A percentile compares a stretch with the other conserved stretches of the same genome.
These are phyloP conservation scores for Eupithecia pulchellata DNA, from an alignment of 2,888 invertebrate genomes.

Conservation along the genomic window DNA sequence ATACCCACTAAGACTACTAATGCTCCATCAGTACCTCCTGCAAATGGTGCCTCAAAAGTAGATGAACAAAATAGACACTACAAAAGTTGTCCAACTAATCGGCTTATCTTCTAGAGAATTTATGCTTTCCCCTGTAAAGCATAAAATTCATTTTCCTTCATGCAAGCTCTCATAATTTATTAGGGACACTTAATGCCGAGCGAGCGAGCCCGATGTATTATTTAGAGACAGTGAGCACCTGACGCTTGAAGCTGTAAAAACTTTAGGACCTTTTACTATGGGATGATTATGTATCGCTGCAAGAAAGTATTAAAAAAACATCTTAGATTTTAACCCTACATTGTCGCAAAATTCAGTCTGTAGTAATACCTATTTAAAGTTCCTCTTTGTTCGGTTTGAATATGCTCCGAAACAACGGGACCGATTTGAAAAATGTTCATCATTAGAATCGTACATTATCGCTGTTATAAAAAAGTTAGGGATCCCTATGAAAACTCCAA, in stretches of 20 bases:
- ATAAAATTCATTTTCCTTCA: conserved; percentile 16
- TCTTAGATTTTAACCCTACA: too few species aligned
- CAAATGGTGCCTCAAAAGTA: neutral
- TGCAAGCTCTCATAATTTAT: conserved; percentile 58
- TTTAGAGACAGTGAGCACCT: conserved; percentile 59
- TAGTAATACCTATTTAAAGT: too few species aligned
- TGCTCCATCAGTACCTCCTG: neutral
- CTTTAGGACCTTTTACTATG: conserved; percentile 7
- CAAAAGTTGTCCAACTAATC: conserved; percentile 4
- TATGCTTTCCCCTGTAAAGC: neutral
- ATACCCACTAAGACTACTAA: neutral
- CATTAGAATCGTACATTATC: too few species aligned
- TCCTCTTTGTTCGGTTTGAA: too few species aligned
- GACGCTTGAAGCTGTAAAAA: conserved; percentile 52
- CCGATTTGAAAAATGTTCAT: too few species aligned
- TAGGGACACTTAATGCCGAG: conserved; percentile 62
- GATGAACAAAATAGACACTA: neutral
- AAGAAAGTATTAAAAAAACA: too few species aligned
- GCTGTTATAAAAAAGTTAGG: too few species aligned
- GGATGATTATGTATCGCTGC: neutral
- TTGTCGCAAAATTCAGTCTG: too few species aligned
- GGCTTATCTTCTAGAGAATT: conserved; percentile 4
- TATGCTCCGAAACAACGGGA: too few species aligned
- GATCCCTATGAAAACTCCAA: too few species aligned
- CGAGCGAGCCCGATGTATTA: conserved; percentile 57